Evolutionary conservation across 2,113 vertebrate genomes (phyloP).

Genomic region (Tauraco erythrolophus): DNA sequence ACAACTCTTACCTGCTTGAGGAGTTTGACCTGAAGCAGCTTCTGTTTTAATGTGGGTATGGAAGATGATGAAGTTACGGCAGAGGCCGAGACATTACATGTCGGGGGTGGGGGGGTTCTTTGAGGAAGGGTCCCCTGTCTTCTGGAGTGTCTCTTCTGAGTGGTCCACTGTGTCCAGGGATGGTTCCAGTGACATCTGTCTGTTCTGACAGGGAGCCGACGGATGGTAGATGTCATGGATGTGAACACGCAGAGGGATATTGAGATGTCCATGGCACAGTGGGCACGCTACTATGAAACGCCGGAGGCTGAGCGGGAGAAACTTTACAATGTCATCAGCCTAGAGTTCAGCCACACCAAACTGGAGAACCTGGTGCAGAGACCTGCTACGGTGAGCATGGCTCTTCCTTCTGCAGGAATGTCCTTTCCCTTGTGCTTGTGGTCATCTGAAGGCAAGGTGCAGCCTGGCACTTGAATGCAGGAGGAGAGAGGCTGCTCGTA

Average conservation of each 20-base stretch:
- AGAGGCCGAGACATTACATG: background rate
- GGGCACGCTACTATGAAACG: slow-evolving; percentile 96
- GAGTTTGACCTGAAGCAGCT: background rate
- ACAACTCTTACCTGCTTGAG: background rate
- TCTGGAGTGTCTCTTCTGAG: background rate
- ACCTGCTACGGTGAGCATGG: slow-evolving; percentile 85
- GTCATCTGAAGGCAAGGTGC: background rate
- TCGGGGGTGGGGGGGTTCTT: background rate
- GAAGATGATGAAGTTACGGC: background rate
- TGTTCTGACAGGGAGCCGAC: slow-evolving; percentile 86
- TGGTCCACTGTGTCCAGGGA: fast-evolving
- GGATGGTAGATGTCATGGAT: slow-evolving; percentile 98
- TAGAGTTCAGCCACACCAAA: slow-evolving; percentile 97
- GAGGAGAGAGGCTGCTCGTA: fast-evolving
- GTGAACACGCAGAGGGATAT: slow-evolving; percentile 97
- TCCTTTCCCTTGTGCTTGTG: background rate
- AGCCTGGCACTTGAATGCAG: background rate
- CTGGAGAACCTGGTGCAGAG: slow-evolving; percentile 97
- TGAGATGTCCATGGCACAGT: slow-evolving; percentile 99
- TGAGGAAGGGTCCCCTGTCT: background rate
- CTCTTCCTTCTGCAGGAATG: fast-evolving
- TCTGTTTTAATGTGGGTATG: background rate
- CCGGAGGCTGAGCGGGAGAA: slow-evolving; percentile 93
- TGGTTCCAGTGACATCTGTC: fast-evolving
- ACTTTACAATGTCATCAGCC: slow-evolving; percentile 97